Base-by-base conservation (phyloP, 2,797 vertebrate species). In the Pteropus rufus region DNA sequence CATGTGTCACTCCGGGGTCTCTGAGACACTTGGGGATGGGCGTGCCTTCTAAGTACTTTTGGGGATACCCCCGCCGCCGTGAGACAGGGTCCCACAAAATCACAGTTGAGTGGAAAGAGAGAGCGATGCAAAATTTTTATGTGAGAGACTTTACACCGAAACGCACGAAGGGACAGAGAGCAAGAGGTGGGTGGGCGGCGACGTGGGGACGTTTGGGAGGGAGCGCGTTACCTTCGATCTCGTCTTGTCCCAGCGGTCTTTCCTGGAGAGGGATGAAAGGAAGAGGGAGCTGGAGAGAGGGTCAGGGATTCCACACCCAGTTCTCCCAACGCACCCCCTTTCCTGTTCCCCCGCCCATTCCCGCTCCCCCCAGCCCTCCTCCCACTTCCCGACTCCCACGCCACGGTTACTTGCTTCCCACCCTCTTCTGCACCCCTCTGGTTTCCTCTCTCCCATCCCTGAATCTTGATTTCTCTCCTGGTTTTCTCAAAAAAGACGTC, bases 181-280 rank as follows among this genome's bases (percentile, higher is more conserved):
- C 5, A 29, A 82, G 19, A 7, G 23, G 26, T 1, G 52, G 18
- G 62, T 29, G 41, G 49, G 21, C 1, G 56, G 84, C 5, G 5
- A 9, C 2, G 4, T 1, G 29, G 14, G 21, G 10, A 10, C 16
- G 2, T 46, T 0, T 4, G 34, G 69, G 31, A 34, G 34, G 34
- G 23, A 26, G 19, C 3, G 7, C 1, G 29, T 98, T 97, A 98
- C 98, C 98, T 98, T 98, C 97, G 3, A 98, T 98, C 83, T 98
- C 98, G 58, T 98, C 98, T 34, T 93, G 97, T 44, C 97, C 98
- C 91, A 98, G 94, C 0, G 97, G 96, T 52, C 98, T 95, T 52
- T 98, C 98, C 98, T 98, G 58, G 46, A 85, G 88, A 65, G 56
- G 46, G 82, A 60, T 1, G 34, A 49, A n/a, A 44, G 10, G 69